Percentiles rank a stretch among this genome's conserved stretches.
These are phyloP conservation scores for Euphonia xanthogaster DNA, from an alignment of 2,797 vertebrate genomes.

Conservation along the genomic window DNA sequence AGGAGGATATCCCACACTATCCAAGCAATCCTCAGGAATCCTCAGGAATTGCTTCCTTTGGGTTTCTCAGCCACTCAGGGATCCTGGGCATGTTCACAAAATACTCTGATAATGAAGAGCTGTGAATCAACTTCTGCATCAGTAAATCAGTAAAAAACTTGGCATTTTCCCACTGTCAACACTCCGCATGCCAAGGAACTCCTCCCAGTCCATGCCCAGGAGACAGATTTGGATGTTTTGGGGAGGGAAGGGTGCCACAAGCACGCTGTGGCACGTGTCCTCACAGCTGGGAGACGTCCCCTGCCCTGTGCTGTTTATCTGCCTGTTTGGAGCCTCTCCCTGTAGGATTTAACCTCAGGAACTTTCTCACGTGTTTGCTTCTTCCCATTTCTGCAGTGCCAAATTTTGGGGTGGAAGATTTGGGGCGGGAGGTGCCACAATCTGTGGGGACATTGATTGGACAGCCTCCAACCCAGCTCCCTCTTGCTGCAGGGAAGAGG, in stretches of 20 bases:
- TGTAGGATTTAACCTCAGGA: not conserved
- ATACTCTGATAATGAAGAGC: not conserved
- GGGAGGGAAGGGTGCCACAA: not conserved
- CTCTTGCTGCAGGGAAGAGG: not conserved
- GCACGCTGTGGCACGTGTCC: accelerated
- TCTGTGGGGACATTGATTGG: not conserved
- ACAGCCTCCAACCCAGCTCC: not conserved
- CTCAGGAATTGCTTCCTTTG: not conserved
- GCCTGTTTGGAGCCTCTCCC: not conserved
- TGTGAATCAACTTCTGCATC: not conserved
- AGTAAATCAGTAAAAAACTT: not conserved
- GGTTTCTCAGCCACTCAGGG: not conserved
- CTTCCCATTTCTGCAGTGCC: not conserved
- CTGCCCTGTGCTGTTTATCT: not conserved
- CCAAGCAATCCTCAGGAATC: not conserved
- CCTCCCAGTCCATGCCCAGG: not conserved
- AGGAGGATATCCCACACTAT: accelerated
- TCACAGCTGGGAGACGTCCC: not conserved
- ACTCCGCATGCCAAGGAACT: not conserved
- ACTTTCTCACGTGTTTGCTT: not conserved
- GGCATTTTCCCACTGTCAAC: not conserved
- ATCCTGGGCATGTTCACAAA: not conserved
- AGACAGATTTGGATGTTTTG: not conserved
- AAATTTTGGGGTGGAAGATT: not conserved
- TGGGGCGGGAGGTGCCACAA: not conserved